Percentiles rank a stretch among this genome's conserved stretches.
These are phyloP conservation scores for Rhopalosiphum padi DNA, from an alignment of 1,140 invertebrate species.

Conservation along the genomic window DNA sequence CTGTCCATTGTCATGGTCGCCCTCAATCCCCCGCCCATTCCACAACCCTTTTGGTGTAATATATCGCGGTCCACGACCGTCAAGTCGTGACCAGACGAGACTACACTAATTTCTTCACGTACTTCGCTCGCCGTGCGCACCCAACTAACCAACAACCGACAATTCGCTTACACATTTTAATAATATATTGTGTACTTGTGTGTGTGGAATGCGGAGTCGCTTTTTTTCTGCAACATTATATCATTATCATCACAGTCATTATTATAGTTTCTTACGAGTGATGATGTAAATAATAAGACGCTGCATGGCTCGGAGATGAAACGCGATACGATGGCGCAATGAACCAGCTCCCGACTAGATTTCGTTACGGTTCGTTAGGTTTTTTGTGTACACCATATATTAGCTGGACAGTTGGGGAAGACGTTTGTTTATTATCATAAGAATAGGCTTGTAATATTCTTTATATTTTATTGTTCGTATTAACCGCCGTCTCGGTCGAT, in stretches of 20 bases:
- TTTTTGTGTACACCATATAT: neutral
- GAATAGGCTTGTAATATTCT: slow-evolving; percentile 7
- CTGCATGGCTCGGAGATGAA: neutral
- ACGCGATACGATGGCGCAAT: slow-evolving; percentile 22
- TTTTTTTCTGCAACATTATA: neutral
- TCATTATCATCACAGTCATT: neutral
- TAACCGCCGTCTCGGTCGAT: neutral
- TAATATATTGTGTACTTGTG: neutral
- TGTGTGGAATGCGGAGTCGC: neutral
- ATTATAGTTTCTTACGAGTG: neutral
- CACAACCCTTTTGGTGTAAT: neutral
- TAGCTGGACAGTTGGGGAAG: neutral
- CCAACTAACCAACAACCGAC: neutral
- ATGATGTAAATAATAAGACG: neutral
- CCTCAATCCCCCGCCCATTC: neutral
- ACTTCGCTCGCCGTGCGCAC: neutral
- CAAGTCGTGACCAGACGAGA: slow-evolving; percentile 51
- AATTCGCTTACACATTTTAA: neutral
- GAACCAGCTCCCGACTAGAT: neutral
- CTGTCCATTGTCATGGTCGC: slow-evolving; percentile 28
- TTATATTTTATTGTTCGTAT: neutral
- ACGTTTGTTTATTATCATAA: too few relatives aligned
- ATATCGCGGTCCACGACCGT: slow-evolving; percentile 26
- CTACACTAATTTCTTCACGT: slow-evolving; percentile 36
- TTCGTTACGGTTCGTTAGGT: slow-evolving; percentile 50